A percentile compares a stretch with the other conserved stretches of the same genome.
These are phyloP conservation scores for Archivesica marissinica DNA, from an alignment of 1,140 invertebrate species.

Conservation along the genomic window DNA sequence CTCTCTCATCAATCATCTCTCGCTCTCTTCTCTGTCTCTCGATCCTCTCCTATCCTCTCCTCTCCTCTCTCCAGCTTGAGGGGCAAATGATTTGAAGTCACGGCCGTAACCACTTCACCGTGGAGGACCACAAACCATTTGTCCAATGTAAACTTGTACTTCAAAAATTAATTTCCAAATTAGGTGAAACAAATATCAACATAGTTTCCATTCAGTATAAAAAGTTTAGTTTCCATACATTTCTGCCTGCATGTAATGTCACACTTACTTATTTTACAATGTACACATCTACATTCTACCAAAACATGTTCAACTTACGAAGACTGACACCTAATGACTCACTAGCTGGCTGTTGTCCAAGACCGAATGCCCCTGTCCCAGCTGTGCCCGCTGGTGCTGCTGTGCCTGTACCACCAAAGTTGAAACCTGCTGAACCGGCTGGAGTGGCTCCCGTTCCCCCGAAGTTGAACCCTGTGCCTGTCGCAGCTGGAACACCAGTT, in stretches of 20 bases:
- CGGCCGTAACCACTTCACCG: no score
- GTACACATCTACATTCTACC: no score
- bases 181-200: not conserved
- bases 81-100: no score
- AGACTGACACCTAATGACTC: not conserved
- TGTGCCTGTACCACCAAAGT: not conserved
- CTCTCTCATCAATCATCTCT: not conserved
- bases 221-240: no score
- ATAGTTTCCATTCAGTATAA: not conserved
- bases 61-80: no score
- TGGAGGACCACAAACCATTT: no score
- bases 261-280: no score
- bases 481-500: not conserved
- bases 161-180: no score
- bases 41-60: not conserved
- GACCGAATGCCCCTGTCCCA: conserved; percentile 23
- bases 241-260: no score
- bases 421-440: not conserved
- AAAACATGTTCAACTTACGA: not conserved
- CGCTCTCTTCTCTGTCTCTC: no score
- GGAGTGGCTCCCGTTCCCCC: conserved; percentile 44
- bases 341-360: conserved; percentile 4
- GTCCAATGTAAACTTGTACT: no score
- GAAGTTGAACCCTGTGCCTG: conserved; percentile 68
- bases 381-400: conserved; percentile 24